phyloP scores from a whole-genome alignment of 2,888 invertebrate genomes.

The Cheilosia impressa region DNA sequence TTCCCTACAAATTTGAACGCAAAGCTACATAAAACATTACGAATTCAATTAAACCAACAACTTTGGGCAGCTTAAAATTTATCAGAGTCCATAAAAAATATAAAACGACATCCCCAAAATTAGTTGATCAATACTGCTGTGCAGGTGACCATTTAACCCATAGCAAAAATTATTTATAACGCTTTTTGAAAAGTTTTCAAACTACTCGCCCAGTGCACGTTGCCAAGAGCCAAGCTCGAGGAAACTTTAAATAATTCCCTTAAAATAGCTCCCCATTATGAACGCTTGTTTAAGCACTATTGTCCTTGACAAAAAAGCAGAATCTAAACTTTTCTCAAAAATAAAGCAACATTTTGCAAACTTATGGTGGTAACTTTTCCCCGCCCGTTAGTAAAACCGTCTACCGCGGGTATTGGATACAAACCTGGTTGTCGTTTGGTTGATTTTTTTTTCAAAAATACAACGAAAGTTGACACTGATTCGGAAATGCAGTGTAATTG shows the following conservation, averaged over 20 bases:
- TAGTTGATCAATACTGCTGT: neutral
- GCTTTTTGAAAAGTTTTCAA: slow-evolving; percentile 39
- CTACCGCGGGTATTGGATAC: neutral
- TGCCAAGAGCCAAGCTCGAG: too few relatives aligned
- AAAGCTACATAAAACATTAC: too few relatives aligned
- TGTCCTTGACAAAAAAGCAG: slow-evolving; percentile 1
- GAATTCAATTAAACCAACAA: too few relatives aligned
- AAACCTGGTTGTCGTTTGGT: neutral
- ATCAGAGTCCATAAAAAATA: too few relatives aligned
- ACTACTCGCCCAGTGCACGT: neutral
- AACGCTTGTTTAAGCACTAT: slow-evolving; percentile 19
- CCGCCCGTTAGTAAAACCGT: slow-evolving; percentile 25
- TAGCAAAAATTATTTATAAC: slow-evolving; percentile 42
- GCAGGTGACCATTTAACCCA: slow-evolving; percentile 27
- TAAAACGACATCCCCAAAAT: too few relatives aligned
- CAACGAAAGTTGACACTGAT: slow-evolving; percentile 52
- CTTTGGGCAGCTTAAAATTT: too few relatives aligned
- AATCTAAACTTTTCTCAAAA: slow-evolving; percentile 8
- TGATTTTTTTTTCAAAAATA: slow-evolving; percentile 3
- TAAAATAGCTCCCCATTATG: slow-evolving; percentile 20
- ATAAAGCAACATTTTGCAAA: neutral
- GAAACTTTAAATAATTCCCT: slow-evolving; percentile 4
- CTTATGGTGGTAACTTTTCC: slow-evolving; percentile 28
- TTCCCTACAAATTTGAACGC: too few relatives aligned
- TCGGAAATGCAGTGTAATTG: slow-evolving; percentile 53